These are phyloP conservation scores for Drosophila carrolli DNA, from an alignment of 1,140 invertebrate species.

Conservation along the genomic window DNA sequence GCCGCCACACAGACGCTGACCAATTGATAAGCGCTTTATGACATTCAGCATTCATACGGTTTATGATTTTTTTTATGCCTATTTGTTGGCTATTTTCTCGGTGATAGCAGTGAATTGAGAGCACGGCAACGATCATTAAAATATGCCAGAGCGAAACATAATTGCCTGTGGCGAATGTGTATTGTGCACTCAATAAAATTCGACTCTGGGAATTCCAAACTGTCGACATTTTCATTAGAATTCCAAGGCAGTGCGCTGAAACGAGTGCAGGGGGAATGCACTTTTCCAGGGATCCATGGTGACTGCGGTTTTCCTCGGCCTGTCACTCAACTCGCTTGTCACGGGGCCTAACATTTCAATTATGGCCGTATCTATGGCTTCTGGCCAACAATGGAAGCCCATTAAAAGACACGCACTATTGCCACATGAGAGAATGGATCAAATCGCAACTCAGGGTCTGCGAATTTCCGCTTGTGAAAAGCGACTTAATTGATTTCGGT, in stretches of 20 bases:
- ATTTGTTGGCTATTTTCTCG: conserved; percentile 29
- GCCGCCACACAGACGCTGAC: conserved; percentile 41
- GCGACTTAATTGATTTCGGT: conserved; percentile 57
- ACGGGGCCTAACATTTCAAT: conserved; percentile 69
- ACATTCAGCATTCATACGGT: conserved; percentile 48
- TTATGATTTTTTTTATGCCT: conserved; percentile 46
- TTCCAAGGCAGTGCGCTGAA: conserved; percentile 11
- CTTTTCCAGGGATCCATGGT: conserved; percentile 24
- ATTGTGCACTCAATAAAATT: conserved; percentile 39
- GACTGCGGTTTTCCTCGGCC: conserved; percentile 41
- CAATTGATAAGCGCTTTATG: conserved; percentile 60
- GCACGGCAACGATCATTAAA: conserved; percentile 29
- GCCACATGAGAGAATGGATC: conserved; percentile 18
- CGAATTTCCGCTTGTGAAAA: conserved; percentile 55
- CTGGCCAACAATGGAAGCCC: conserved; percentile 44
- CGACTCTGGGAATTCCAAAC: conserved; percentile 9
- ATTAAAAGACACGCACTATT: conserved; percentile 46
- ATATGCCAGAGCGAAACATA: conserved; percentile 13
- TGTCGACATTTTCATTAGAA: conserved; percentile 12
- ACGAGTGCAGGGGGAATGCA: conserved; percentile 16
- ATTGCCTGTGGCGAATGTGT: conserved; percentile 6
- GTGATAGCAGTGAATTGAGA: conserved; percentile 1
- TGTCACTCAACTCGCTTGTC: conserved; percentile 59
- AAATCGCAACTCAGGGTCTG: conserved; percentile 23
- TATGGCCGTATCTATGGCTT: conserved; percentile 57